Percentiles rank a stretch among this genome's conserved stretches.
Conservation (phyloP, 2,113 vertebrate genomes). For the Elgaria multicarinata region DNA sequence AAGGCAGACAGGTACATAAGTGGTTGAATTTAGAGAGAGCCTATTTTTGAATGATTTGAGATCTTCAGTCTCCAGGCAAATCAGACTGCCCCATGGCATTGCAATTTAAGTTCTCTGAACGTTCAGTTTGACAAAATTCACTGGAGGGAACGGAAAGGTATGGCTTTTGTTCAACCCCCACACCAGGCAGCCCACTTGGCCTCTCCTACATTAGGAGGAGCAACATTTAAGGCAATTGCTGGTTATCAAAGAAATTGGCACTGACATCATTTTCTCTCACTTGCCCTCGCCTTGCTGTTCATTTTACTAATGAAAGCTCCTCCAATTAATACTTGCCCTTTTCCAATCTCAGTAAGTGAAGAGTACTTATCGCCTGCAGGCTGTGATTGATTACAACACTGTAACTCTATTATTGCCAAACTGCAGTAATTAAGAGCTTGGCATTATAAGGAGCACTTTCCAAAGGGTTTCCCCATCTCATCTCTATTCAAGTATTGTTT, state of each 20-base stretch:
- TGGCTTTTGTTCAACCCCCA: neutral
- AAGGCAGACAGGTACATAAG: neutral
- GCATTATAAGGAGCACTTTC: neutral
- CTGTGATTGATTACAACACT: neutral
- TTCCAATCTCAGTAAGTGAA: conserved; percentile 11
- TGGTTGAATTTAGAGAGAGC: neutral
- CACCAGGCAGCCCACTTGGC: neutral
- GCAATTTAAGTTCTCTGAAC: neutral
- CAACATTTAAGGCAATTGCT: neutral
- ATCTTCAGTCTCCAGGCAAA: neutral
- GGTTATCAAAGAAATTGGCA: neutral
- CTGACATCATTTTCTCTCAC: neutral
- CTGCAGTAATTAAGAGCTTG: neutral
- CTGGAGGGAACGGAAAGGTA: neutral
- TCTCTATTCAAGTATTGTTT: conserved; percentile 21
- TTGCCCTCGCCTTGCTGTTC: neutral
- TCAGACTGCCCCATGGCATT: neutral
- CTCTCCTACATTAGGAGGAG: neutral
- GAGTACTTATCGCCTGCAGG: neutral
- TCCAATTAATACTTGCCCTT: neutral
- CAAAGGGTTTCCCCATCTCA: neutral
- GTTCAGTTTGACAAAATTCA: neutral
- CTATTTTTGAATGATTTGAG: neutral
- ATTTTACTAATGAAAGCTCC: conserved; percentile 20
- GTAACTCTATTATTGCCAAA: conserved; percentile 11